These are phyloP conservation scores for Solenopsis invicta DNA, from an alignment of 1,140 invertebrate genomes.

Conservation along the genomic window DNA sequence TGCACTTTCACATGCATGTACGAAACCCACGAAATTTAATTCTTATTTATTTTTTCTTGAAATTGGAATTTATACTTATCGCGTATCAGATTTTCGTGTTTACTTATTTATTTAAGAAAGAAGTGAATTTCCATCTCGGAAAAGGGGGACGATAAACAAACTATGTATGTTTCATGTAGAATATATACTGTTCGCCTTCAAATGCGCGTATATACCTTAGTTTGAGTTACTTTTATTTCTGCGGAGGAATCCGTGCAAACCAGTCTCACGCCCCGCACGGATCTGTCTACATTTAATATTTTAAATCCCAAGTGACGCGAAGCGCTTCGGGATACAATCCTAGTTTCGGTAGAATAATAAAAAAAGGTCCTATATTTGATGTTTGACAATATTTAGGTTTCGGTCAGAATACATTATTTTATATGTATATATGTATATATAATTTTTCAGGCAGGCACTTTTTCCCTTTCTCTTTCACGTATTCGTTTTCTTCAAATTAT, in stretches of 20 bases:
- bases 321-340: constrained; percentile 6
- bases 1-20: neutral
- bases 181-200: constrained; percentile 2
- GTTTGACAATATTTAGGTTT: constrained; percentile 38
- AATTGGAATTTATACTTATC: constrained; percentile 27
- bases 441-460: neutral
- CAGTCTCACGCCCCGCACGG: neutral
- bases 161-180: neutral
- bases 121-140: constrained; percentile 22
- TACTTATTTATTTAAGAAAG: constrained; percentile 47
- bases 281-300: constrained; percentile 51
- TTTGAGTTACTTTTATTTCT: constrained; percentile 42
- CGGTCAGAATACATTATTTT: neutral
- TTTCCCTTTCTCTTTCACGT: neutral
- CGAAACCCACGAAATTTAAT: neutral
- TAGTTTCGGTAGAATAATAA: constrained; percentile 40
- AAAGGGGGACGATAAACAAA: constrained; percentile 35
- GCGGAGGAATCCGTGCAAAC: constrained; percentile 17
- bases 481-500: constrained; percentile 33
- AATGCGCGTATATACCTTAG: neutral
- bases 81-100: constrained; percentile 10
- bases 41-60: constrained; percentile 26
- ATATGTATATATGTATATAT: neutral
- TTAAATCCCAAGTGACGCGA: constrained; percentile 34
- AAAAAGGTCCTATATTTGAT: constrained; percentile 26